These are phyloP conservation scores for Sinhomidia bicolor DNA, from an alignment of 2,888 invertebrate genomes.

Conservation along the genomic window DNA sequence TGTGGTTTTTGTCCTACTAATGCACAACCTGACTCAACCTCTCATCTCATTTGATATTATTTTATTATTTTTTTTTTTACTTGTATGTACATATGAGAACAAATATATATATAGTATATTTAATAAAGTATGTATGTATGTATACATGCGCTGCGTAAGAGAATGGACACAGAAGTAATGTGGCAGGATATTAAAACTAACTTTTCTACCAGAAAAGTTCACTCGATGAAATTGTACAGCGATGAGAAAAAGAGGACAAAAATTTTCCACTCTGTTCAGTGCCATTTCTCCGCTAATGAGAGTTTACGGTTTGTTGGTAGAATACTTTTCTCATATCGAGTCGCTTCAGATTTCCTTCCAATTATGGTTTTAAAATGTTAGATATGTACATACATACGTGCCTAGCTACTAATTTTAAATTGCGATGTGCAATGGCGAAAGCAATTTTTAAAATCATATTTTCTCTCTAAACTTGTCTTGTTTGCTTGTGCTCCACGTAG, in stretches of 20 bases:
- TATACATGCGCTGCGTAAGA: no score
- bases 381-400: not conserved
- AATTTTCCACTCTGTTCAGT: conserved; percentile 21
- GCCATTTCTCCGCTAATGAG: conserved; percentile 41
- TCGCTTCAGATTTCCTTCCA: not conserved
- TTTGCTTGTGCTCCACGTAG: no score
- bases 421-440: not conserved
- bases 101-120: not conserved
- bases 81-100: not conserved
- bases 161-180: not conserved
- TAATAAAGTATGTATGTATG: no score
- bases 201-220: not conserved
- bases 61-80: not conserved
- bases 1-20: conserved; percentile 34
- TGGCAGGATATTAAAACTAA: not conserved
- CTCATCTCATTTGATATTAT: not conserved
- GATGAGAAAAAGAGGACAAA: not conserved
- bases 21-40: not conserved
- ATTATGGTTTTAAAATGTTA: not conserved
- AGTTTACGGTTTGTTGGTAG: not conserved
- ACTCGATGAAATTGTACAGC: not conserved
- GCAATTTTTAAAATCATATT: no score
- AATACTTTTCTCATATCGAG: not conserved
- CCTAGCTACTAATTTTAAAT: not conserved
- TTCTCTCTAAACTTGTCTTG: no score